A percentile compares a stretch with the other conserved stretches of the same genome.
Conservation (phyloP, 2,888 invertebrate species). For the Neoascia interrupta region DNA sequence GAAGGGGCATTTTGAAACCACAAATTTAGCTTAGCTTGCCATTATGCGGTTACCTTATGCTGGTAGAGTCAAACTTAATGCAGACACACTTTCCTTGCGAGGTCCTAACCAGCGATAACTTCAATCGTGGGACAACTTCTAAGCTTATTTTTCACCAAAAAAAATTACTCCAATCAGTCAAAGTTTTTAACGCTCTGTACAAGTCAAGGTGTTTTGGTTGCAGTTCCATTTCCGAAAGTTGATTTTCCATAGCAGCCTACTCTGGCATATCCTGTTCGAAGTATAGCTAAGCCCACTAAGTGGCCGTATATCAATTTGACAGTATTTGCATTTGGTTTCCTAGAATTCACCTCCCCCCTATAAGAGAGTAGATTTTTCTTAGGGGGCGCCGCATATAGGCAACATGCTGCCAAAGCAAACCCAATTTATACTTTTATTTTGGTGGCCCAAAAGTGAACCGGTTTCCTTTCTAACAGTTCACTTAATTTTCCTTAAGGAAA, state of each 20-base stretch:
- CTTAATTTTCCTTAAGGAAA: slow-evolving; percentile 43
- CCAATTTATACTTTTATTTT: slow-evolving; percentile 29
- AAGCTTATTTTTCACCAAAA: slow-evolving; percentile 14
- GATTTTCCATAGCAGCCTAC: slow-evolving; percentile 26
- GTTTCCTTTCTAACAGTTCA: slow-evolving; percentile 63
- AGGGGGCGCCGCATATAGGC: slow-evolving; percentile 36
- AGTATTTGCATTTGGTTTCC: slow-evolving; percentile 61
- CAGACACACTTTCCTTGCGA: too few species aligned
- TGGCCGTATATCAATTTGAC: slow-evolving; percentile 55
- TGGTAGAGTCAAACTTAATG: too few species aligned
- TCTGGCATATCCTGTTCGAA: slow-evolving; percentile 30
- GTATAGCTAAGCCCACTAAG: slow-evolving; percentile 22
- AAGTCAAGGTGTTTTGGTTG: slow-evolving; percentile 37
- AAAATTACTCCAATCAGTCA: slow-evolving; percentile 4
- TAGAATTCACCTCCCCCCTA: slow-evolving; percentile 60
- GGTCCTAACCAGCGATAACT: too few species aligned
- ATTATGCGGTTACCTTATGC: too few species aligned
- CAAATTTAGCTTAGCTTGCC: too few species aligned
- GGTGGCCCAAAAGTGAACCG: slow-evolving; percentile 47
- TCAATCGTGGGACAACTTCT: too few species aligned
- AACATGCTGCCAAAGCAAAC: slow-evolving; percentile 17
- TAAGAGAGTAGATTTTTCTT: slow-evolving; percentile 37
- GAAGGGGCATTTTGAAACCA: neutral
- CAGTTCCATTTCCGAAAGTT: slow-evolving; percentile 63
- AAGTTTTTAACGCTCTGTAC: too few species aligned